Base-by-base conservation (phyloP, 2,888 invertebrate species). In the Carcina quercana region DNA sequence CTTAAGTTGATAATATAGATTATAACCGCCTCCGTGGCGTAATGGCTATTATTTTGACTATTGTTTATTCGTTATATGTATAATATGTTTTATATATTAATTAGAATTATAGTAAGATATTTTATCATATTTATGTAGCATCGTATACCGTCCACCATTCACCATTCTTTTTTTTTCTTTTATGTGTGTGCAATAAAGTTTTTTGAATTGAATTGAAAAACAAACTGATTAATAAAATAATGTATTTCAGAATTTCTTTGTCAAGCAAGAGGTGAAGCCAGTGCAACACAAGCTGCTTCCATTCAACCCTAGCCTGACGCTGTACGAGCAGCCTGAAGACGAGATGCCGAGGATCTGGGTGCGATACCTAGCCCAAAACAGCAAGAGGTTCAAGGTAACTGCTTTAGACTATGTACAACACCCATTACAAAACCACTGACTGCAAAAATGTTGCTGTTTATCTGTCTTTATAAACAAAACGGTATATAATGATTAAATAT, bases 291-390 rank as follows among this genome's bases (percentile, higher is more conserved):
- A 35, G 2, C 43, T 83, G 21, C 21, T 79, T 14, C 68, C 76
- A 5, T 80, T 45, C 58, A 69, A 71, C 45, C 66, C 72, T 0
- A 30, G 42, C 2, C n/a, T 74, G 14, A 70, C 71, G 1, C 42
- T 83, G 17, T 74, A 74, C 53, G 69, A 80, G 26, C 82, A 82
- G 25, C 78, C 82, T 0, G 76, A 69, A 19, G 51, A 63, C 22
- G 82, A 82, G 38, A 57, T 80, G 48, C 80, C 82, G 0, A 35
- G 55, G 2, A 38, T 64, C 0, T 82, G 79, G 78, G 41, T 70
- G 8, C 51, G 62, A 3, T 70, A 74, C 43, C 63, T 80, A 14
- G 61, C 72, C 15, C 66, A 66, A 33, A 61, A 47, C 5, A 72
- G 69, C 52, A 57, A 58, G 21, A 52, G 75, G 13, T 78, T 76